phyloP scores from a whole-genome alignment of 2,797 vertebrate species.

The Phoeniculus purpureus region DNA sequence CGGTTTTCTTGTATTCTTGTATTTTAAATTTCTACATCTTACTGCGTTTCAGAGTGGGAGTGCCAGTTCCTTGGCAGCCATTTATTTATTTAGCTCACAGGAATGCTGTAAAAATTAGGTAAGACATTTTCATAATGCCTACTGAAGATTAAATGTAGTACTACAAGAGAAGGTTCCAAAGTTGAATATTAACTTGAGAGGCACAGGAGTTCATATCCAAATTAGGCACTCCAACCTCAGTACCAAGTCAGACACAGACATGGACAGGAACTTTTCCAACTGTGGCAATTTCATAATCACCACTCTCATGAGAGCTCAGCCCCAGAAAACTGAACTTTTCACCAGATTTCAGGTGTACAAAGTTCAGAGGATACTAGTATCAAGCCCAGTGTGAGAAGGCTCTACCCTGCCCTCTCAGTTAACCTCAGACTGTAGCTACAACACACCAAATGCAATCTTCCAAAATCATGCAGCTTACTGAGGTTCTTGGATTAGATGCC shows the following conservation, averaged over 20 bases:
- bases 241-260: neutral
- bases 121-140: neutral
- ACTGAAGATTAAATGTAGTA: neutral
- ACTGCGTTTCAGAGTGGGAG: neutral
- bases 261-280: neutral
- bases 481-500: neutral
- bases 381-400: neutral
- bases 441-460: neutral
- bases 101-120: neutral
- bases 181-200: constrained; percentile 11
- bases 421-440: neutral
- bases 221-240: neutral
- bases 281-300: neutral
- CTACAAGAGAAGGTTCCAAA: neutral
- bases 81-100: neutral
- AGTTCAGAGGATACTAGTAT: neutral
- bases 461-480: neutral
- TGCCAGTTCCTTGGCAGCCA: neutral
- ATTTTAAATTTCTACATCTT: neutral
- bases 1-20: neutral
- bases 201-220: neutral
- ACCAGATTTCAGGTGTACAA: neutral
- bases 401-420: neutral
- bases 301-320: neutral
- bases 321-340: neutral